Evolutionary conservation across 2,888 invertebrate species (phyloP), one percentile per base, ranked within the genome.

Genomic region (Bedellia somnulentella): DNA sequence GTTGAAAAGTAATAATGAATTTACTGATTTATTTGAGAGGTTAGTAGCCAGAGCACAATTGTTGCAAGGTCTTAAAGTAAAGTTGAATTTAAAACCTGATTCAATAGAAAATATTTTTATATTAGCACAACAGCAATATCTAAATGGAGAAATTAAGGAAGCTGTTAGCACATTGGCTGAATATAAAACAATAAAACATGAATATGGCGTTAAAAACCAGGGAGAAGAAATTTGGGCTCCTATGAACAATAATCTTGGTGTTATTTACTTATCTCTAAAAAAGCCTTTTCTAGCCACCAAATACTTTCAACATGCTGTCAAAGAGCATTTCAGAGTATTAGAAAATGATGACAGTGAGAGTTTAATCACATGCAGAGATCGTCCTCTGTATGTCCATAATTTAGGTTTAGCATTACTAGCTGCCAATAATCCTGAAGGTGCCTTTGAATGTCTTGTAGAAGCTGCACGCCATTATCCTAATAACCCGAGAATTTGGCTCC

Each of bases 391-490:
- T 50, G 81, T 90, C 52, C 91, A 88, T 55, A 94, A 93, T 66
- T 71, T 92, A 41, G 94, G 93, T 1, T 80, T 96, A 31, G 82
- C 90, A 11, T 73, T 94, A 45, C 76, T 97, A 24, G 86, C 90
- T 49, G 83, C 90, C 17, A 86, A 87, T 32, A 84, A 89, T 44
- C 83, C 91, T 1, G 78, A 81, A 36, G 86, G 89, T 46, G 95
- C 97, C 1, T 96, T 97, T 61, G 93, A 93, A 49, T 93, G 91
- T 56, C 81, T 96, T 24, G 83, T 91, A 9, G 87, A 93, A 57
- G 90, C 90, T 2, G 85, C 92, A 0, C 84, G 92, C 38, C 83
- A 88, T 34, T 91, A 89, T 48, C 91, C 90, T 37, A 86, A 87
- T 43, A 95, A 94, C 61, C 89, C 95, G 3, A 79, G 90, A 32